These are phyloP conservation scores for Prionace glauca DNA, from an alignment of 2,797 vertebrate genomes.

Conservation along the genomic window DNA sequence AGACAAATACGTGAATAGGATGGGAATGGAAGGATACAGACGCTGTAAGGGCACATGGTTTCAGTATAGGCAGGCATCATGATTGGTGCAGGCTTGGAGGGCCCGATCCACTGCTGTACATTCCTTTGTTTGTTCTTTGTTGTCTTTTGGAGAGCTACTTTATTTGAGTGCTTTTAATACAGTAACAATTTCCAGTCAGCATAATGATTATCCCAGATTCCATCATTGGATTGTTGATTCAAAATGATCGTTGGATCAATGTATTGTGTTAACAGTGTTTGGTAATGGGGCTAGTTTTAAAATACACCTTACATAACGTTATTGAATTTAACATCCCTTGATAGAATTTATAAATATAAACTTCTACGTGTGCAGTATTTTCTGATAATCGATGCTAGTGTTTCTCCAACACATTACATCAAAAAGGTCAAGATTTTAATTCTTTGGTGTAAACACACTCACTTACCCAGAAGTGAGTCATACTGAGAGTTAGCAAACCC, in stretches of 20 bases:
- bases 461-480: neutral
- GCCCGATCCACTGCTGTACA: too few relatives aligned
- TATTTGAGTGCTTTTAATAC: neutral
- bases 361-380: neutral
- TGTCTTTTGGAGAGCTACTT: neutral
- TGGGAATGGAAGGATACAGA: too few relatives aligned
- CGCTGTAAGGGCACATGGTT: too few relatives aligned
- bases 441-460: neutral
- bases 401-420: neutral
- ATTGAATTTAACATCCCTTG: neutral
- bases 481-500: slow-evolving; percentile 14
- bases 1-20: too few relatives aligned
- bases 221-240: neutral
- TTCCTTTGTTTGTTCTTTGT: too few relatives aligned
- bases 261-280: neutral
- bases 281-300: neutral
- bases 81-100: too few relatives aligned
- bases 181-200: neutral
- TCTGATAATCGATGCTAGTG: neutral
- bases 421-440: neutral
- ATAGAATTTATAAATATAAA: neutral
- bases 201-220: neutral
- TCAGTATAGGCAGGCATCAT: too few relatives aligned
- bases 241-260: neutral
- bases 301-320: neutral